Evolutionary conservation across 2,888 invertebrate species (phyloP).

Genomic region (Physocephala rufipes): DNA sequence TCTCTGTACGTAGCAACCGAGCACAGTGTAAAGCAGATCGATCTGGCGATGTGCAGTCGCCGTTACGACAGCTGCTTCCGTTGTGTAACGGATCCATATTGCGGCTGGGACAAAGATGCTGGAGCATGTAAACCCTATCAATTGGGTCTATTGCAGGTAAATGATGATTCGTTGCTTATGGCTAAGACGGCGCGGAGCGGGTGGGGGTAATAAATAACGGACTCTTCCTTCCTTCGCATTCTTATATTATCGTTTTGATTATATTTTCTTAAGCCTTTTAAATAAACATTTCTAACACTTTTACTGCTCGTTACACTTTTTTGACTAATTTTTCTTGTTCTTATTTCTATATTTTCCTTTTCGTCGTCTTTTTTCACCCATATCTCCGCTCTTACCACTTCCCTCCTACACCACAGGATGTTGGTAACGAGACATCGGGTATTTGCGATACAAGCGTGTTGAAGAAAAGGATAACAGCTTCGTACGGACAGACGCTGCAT

Average conservation of each 20-base stretch:
- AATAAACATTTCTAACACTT: slow-evolving; percentile 41
- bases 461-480: slow-evolving; percentile 87
- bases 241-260: neutral
- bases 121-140: slow-evolving; percentile 87
- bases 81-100: slow-evolving; percentile 95
- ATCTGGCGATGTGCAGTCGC: slow-evolving; percentile 87
- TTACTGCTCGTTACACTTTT: slow-evolving; percentile 32
- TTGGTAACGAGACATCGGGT: slow-evolving; percentile 88
- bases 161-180: slow-evolving; percentile 28
- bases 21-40: slow-evolving; percentile 86
- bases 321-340: too few species aligned
- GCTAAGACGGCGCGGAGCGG: neutral
- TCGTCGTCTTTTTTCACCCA: slow-evolving; percentile 18
- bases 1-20: slow-evolving; percentile 92
- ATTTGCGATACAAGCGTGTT: slow-evolving; percentile 90
- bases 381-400: slow-evolving; percentile 9
- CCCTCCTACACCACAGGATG: slow-evolving; percentile 77
- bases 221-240: too few species aligned
- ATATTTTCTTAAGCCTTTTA: slow-evolving; percentile 4
- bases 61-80: slow-evolving; percentile 92
- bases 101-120: slow-evolving; percentile 93
- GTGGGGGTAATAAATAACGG: neutral
- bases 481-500: slow-evolving; percentile 93
- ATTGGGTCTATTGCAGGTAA: slow-evolving; percentile 73
- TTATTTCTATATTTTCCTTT: slow-evolving; percentile 63